A percentile compares a stretch with the other conserved stretches of the same genome.
Evolutionary conservation across 2,113 vertebrate species (phyloP).

Genomic region (Centrocercus urophasianus): DNA sequence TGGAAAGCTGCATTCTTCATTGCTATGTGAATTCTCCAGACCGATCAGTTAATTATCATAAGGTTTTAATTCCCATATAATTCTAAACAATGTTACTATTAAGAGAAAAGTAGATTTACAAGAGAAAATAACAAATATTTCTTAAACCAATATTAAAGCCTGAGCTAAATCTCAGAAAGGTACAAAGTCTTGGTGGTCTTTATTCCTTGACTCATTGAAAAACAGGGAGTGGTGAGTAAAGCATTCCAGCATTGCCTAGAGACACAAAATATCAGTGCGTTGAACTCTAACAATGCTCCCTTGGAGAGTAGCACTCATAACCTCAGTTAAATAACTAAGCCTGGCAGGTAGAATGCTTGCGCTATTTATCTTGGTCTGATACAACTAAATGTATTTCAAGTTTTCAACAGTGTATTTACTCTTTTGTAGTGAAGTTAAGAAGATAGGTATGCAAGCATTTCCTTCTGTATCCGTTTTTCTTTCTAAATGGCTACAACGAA

Average conservation of each 20-base stretch:
- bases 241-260: constrained; percentile 18
- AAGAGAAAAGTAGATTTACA: constrained; percentile 49
- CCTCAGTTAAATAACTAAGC: neutral
- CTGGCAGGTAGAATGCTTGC: neutral
- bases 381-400: neutral
- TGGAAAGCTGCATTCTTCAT: constrained; percentile 1
- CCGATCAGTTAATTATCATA: neutral
- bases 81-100: neutral
- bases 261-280: neutral
- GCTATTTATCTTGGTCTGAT: neutral
- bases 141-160: neutral
- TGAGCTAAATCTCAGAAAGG: constrained; percentile 14
- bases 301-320: neutral
- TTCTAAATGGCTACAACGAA: constrained; percentile 3
- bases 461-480: neutral
- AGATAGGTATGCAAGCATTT: neutral
- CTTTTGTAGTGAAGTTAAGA: constrained; percentile 5
- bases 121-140: constrained; percentile 27
- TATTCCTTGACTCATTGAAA: constrained; percentile 11
- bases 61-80: neutral
- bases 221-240: constrained; percentile 34
- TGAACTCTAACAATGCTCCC: constrained; percentile 23
- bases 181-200: constrained; percentile 58
- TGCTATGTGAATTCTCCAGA: neutral
- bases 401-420: constrained; percentile 27